Conservation (phyloP, 2,113 vertebrate species). For the Saccopteryx bilineata region DNA sequence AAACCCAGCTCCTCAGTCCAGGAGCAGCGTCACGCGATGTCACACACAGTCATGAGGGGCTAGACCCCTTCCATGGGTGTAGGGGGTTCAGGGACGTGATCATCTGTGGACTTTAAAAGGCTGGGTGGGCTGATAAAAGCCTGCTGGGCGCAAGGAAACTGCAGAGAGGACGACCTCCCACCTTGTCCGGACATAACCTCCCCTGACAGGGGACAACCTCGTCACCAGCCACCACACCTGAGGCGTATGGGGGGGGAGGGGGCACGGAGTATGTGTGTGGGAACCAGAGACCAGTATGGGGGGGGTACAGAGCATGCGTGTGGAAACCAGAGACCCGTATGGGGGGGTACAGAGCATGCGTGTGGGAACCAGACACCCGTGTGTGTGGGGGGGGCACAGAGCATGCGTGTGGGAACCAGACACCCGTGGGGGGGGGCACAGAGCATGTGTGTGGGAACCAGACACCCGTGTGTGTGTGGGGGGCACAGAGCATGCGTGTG, state of each 20-base stretch:
- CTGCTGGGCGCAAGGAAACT: background rate
- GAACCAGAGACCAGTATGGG: no score
- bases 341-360: no score
- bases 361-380: background rate
- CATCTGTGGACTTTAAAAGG: background rate
- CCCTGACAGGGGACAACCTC: accelerated
- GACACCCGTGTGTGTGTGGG: no score
- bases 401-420: no score
- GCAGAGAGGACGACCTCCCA: background rate
- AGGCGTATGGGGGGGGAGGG: no score
- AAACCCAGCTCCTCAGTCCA: background rate
- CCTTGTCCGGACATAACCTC: no score
- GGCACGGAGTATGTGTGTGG: background rate
- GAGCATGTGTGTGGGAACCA: no score
- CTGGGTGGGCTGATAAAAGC: background rate
- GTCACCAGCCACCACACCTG: no score
- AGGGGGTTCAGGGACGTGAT: background rate
- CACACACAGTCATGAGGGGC: background rate
- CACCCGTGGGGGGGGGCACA: no score
- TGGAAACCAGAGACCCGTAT: background rate
- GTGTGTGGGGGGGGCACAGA: no score
- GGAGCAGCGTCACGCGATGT: background rate
- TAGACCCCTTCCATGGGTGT: background rate
- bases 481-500: no score
- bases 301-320: no score